Conservation (phyloP, 1,140 invertebrate genomes). For the Agrypnia vestita region DNA sequence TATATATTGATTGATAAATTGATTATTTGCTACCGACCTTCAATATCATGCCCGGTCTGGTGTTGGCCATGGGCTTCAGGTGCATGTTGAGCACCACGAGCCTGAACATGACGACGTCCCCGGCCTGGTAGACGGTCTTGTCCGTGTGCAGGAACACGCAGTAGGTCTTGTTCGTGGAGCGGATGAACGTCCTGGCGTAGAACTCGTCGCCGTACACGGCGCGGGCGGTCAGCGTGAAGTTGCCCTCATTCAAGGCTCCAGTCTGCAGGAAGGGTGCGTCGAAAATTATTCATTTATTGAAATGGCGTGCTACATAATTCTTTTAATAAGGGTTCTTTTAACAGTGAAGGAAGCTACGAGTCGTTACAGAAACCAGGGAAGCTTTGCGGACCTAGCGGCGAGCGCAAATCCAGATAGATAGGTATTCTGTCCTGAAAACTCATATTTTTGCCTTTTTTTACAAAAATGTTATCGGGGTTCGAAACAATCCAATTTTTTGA, state of each 20-base stretch:
- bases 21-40: constrained; percentile 43
- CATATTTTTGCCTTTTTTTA: no score
- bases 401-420: no score
- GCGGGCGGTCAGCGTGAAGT: constrained; percentile 82
- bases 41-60: constrained; percentile 44
- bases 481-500: no score
- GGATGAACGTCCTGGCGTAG: constrained; percentile 79
- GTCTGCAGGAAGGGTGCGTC: constrained; percentile 76
- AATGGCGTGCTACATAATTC: no score
- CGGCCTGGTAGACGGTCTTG: constrained; percentile 94
- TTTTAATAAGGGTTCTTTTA: no score
- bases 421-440: no score
- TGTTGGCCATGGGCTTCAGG: constrained; percentile 73
- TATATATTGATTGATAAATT: no score
- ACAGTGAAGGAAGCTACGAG: no score
- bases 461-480: no score
- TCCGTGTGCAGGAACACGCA: constrained; percentile 96
- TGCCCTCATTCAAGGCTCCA: constrained; percentile 83
- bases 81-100: constrained; percentile 86
- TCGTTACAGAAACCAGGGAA: no score
- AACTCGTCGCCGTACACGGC: constrained; percentile 85
- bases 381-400: no score
- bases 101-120: constrained; percentile 88
- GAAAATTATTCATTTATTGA: no score
- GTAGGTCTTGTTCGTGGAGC: constrained; percentile 89